phyloP scores from a whole-genome alignment of 2,888 invertebrate genomes.

The Macropis europaea region DNA sequence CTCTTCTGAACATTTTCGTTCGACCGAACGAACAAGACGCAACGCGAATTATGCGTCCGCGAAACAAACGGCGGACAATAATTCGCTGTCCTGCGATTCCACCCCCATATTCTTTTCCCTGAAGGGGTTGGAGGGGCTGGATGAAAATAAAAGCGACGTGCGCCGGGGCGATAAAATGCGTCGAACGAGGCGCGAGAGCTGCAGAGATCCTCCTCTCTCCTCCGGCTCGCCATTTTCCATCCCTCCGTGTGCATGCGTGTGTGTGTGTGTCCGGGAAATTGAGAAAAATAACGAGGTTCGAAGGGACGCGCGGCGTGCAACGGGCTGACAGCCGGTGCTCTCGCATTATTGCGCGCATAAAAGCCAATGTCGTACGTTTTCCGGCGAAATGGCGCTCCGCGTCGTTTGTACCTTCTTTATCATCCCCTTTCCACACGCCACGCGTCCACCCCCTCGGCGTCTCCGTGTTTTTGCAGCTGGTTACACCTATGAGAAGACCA shows the following conservation, averaged over 20 bases:
- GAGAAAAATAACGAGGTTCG: conserved; percentile 52
- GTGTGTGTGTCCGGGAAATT: conserved; percentile 51
- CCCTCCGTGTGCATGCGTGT: too few relatives aligned
- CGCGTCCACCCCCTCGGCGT: neutral
- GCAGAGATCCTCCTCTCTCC: neutral
- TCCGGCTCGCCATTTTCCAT: too few relatives aligned
- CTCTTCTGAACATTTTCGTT: too few relatives aligned
- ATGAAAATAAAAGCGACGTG: conserved; percentile 6
- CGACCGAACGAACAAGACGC: neutral
- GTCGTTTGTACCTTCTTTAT: conserved; percentile 56
- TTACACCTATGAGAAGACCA: conserved; percentile 23
- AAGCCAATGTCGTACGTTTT: conserved; percentile 67
- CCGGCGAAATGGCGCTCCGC: conserved; percentile 43
- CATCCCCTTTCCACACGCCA: conserved; percentile 19
- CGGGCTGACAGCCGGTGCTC: conserved; percentile 59
- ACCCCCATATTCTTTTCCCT: conserved; percentile 8
- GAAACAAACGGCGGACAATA: conserved; percentile 27
- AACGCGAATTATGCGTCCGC: neutral
- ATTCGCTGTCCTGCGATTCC: conserved; percentile 18
- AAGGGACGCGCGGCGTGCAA: conserved; percentile 28
- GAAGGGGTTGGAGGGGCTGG: too few relatives aligned
- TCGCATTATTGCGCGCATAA: conserved; percentile 70
- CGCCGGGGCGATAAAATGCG: conserved; percentile 52
- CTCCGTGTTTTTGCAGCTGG: conserved; percentile 29
- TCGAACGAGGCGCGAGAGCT: conserved; percentile 13